Evolutionary conservation across 2,888 invertebrate genomes (phyloP).

Genomic region (Heliconius sara): DNA sequence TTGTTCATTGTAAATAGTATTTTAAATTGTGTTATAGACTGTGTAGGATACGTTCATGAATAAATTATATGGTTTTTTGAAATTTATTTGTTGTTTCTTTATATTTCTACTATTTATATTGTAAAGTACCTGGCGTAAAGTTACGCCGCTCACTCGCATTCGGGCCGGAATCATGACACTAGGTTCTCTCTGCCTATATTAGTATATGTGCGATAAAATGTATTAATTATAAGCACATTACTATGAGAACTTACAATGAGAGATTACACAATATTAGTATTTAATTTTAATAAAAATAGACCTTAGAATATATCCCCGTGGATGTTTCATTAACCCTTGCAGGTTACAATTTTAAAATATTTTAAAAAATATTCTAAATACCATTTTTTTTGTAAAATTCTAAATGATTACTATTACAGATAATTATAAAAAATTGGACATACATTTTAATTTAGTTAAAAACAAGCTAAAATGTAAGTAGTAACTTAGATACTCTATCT

Average conservation of each 20-base stretch:
- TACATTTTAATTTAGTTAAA: no score
- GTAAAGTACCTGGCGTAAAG: not conserved
- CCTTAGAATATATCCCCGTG: not conserved
- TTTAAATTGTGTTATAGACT: slow-evolving; percentile 49
- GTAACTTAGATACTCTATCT: no score
- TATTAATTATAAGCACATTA: not conserved
- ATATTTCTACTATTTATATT: not conserved
- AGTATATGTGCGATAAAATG: not conserved
- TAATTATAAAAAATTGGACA: no score
- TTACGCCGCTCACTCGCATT: not conserved
- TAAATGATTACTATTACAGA: no score
- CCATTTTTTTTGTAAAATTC: no score
- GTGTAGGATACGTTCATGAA: slow-evolving; percentile 51
- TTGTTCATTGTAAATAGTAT: slow-evolving; percentile 49
- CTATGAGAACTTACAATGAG: no score
- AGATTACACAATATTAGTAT: no score
- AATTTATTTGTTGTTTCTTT: slow-evolving; percentile 39
- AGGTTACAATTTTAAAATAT: not conserved
- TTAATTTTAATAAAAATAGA: not conserved
- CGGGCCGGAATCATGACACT: not conserved
- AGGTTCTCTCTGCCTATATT: not conserved
- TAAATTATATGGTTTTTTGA: slow-evolving; percentile 55
- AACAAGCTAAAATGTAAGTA: no score
- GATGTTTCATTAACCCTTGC: not conserved
- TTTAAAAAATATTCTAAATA: no score